Conservation (phyloP, 2,888 invertebrate genomes). For the Seira musarum region DNA sequence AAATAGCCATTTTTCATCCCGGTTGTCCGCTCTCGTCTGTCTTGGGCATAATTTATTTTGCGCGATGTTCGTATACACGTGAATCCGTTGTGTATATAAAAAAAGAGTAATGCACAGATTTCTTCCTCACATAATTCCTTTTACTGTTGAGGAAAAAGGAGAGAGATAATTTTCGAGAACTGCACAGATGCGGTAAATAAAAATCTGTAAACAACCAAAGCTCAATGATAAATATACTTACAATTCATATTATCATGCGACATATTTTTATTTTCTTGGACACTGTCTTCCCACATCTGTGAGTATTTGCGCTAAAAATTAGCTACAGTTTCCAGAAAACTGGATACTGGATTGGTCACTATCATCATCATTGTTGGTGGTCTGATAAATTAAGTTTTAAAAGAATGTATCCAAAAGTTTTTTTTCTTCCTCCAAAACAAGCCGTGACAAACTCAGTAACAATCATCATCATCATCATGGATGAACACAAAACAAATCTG, state of each 20-base stretch:
- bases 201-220: slow-evolving; percentile 21
- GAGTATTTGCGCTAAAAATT: neutral
- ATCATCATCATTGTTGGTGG: slow-evolving; percentile 5
- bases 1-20: slow-evolving; percentile 23
- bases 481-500: no score
- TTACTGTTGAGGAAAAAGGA: neutral
- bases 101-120: no score
- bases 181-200: slow-evolving; percentile 18
- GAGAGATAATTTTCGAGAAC: slow-evolving; percentile 2
- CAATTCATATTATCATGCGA: neutral
- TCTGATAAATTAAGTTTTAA: no score
- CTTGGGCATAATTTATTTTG: no score
- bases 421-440: slow-evolving; percentile 8
- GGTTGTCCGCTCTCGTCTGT: neutral
- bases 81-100: no score
- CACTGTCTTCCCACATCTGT: neutral
- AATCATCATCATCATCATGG: no score
- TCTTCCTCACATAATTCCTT: neutral
- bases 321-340: slow-evolving; percentile 23
- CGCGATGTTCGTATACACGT: no score
- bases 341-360: no score
- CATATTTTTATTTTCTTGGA: slow-evolving; percentile 17
- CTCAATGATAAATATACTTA: neutral
- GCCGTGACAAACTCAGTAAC: slow-evolving; percentile 38
- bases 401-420: no score